Base-by-base conservation (phyloP, 1,140 invertebrate genomes). In the Cherax destructor region DNA sequence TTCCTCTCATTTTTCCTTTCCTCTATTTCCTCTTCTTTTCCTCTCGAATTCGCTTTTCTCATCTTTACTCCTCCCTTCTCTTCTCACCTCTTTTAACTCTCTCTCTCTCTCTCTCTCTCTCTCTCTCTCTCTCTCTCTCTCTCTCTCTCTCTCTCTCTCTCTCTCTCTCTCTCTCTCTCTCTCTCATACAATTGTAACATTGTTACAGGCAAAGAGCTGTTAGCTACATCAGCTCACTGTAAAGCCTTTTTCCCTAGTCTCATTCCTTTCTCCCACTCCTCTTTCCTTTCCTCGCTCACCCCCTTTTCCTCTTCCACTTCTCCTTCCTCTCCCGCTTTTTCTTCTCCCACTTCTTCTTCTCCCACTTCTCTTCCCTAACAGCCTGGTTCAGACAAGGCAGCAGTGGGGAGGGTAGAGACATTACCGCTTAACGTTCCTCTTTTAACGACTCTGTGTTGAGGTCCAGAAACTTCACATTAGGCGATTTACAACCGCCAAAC, bases 381-480 rank as follows among this genome's bases (percentile, higher is more conserved):
- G 21, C 49, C 24, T 59, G 21, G 50, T 59, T n/a, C 79, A n/a
- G 56, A 52, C 79, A 16, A 56, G 50, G 18, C 11, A 18, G 47
- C 50, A 13, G n/a, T 50, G 5, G 50, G 24, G 78, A 69, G 24
- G 21, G 69, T n/a, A 30, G 69, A 6, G 69, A 30, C 3, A 74
- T 74, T 74, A 74, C n/a, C n/a, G 69, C 7, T 74, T 74, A 74
- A 74, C 69, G 69, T 30, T n/a, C 69, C 69, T n/a, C n/a, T 74
- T 74, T 74, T 74, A 74, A 74, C 21, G 69, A 74, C 69, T 74
- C n/a, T 69, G 65, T 69, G 65, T n/a, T 69, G 65, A 69, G 65
- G 21, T 69, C 5, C 65, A 69, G 65, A 69, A 69, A 13, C 65
- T 69, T 69, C 16, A 18, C 65, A 69, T 69, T 69, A 69, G 65